A percentile compares a stretch with the other conserved stretches of the same genome.
Conservation (phyloP, 2,797 vertebrate genomes). For the Sylvia borin region DNA sequence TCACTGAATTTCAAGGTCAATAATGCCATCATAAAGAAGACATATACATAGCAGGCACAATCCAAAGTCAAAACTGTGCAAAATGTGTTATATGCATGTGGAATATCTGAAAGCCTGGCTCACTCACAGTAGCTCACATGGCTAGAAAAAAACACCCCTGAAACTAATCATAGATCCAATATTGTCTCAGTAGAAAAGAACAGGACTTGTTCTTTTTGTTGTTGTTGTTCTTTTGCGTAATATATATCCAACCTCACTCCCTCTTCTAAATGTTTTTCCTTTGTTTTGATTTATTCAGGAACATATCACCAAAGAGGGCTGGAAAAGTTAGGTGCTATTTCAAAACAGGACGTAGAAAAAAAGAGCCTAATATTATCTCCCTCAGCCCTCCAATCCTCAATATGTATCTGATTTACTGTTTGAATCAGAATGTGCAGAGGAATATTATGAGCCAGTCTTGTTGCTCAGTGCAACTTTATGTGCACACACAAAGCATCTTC, state of each 20-base stretch:
- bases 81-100: background rate
- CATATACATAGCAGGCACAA: accelerated
- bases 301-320: background rate
- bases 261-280: background rate
- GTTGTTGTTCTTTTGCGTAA: background rate
- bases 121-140: background rate
- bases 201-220: too few species aligned
- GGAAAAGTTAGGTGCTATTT: background rate
- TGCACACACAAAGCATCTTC: background rate
- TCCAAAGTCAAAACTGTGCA: background rate
- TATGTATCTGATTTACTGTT: background rate
- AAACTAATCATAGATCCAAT: background rate
- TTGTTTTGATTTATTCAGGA: slow-evolving; percentile 1
- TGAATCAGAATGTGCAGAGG: background rate
- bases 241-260: background rate
- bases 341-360: background rate
- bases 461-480: background rate
- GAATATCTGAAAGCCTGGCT: background rate
- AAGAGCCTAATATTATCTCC: background rate
- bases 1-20: background rate
- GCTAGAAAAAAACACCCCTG: background rate
- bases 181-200: background rate
- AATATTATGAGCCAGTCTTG: background rate
- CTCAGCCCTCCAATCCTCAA: background rate
- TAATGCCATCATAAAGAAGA: background rate